Percentiles rank a stretch among this genome's conserved stretches.
Evolutionary conservation across 2,797 vertebrate species (phyloP).

Genomic region (Enteromius viviparus): DNA sequence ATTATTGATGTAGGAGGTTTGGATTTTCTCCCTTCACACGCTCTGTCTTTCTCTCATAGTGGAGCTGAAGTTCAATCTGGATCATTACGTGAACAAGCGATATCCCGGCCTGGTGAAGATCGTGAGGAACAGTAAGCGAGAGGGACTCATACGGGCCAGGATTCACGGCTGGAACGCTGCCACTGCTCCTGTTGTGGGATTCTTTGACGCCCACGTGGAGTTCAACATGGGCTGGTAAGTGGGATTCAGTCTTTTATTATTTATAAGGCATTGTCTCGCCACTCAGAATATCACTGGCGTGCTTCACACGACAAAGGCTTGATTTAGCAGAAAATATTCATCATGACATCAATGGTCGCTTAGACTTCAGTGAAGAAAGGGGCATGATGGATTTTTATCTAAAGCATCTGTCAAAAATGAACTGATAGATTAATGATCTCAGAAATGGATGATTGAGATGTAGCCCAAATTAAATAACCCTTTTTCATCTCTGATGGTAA

Average conservation of each 20-base stretch:
- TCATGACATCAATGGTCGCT: conserved; percentile 12
- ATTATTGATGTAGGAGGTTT: conserved; percentile 17
- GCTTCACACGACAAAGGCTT: conserved; percentile 1
- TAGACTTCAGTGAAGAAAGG: background rate
- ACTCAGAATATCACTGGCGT: conserved; percentile 11
- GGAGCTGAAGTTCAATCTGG: conserved; percentile 95
- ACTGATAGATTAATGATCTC: conserved; percentile 10
- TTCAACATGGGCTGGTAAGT: conserved; percentile 95
- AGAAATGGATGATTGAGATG: conserved; percentile 8
- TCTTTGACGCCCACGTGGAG: conserved; percentile 98
- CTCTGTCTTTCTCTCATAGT: conserved; percentile 73
- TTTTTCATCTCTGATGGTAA: background rate
- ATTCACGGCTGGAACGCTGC: conserved; percentile 96
- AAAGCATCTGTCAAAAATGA: conserved; percentile 11
- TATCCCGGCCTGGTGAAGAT: conserved; percentile 96
- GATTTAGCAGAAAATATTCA: conserved; percentile 22
- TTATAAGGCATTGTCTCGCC: conserved; percentile 22
- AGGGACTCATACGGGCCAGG: conserved; percentile 94
- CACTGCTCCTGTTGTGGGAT: conserved; percentile 89
- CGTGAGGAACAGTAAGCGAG: conserved; percentile 90
- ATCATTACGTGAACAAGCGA: conserved; percentile 92
- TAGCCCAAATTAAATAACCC: background rate
- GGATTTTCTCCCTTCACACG: background rate
- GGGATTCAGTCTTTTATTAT: conserved; percentile 51
- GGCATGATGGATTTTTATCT: background rate